Evolutionary conservation across 2,113 vertebrate species (phyloP).

Genomic region (Orycteropus afer): DNA sequence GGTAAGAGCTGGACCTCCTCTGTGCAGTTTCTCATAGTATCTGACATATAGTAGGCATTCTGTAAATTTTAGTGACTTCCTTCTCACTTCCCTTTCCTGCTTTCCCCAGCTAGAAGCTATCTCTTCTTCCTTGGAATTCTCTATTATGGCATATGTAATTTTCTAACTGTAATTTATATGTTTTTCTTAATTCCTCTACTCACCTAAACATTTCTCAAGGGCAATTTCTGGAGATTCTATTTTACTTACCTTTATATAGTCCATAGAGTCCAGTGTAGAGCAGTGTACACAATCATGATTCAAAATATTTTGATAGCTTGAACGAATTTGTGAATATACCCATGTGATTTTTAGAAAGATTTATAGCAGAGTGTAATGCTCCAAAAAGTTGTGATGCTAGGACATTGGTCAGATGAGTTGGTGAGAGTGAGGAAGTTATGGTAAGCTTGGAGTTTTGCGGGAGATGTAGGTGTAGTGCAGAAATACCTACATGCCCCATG

Average conservation of each 20-base stretch:
- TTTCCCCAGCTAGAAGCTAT: background rate
- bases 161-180: background rate
- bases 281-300: background rate
- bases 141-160: background rate
- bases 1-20: background rate
- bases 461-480: background rate
- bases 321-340: conserved; percentile 22
- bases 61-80: background rate
- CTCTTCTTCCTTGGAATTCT: conserved; percentile 4
- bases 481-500: background rate
- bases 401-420: background rate
- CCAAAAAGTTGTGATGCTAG: background rate
- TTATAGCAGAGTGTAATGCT: background rate
- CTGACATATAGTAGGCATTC: no score
- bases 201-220: background rate
- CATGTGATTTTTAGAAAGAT: background rate
- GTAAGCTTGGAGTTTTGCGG: background rate
- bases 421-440: background rate
- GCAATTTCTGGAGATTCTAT: background rate
- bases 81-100: background rate
- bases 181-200: conserved; percentile 23
- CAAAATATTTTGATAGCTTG: background rate
- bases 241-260: conserved; percentile 10
- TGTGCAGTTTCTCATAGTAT: background rate
- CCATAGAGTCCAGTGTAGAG: background rate